Percentiles rank a stretch among this genome's conserved stretches.
These are phyloP conservation scores for Chionoecetes opilio DNA, from an alignment of 1,140 invertebrate genomes.

Conservation along the genomic window DNA sequence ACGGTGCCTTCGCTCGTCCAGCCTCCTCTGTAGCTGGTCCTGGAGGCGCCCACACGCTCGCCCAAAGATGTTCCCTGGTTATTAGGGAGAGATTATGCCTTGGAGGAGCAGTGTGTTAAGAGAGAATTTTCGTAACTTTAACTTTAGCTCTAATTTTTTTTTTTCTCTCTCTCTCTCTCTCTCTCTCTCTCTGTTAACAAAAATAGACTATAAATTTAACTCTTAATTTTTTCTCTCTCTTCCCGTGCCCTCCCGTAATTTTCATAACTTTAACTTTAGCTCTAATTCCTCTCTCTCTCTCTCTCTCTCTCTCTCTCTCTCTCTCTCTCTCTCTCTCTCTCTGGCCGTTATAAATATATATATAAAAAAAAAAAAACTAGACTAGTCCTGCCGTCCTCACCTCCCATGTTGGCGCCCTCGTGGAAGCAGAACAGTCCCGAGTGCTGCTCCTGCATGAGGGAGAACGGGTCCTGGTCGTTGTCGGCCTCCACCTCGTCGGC, in stretches of 20 bases:
- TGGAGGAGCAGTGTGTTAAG: neutral
- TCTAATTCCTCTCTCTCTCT: neutral
- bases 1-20: constrained; percentile 70
- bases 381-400: constrained; percentile 37
- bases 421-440: constrained; percentile 70
- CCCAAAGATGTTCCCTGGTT: constrained; percentile 76
- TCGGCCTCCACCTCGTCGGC: constrained; percentile 89
- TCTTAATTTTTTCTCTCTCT: too few species aligned
- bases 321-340: neutral
- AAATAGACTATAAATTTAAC: too few species aligned
- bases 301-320: neutral
- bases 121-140: too few species aligned
- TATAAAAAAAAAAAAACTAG: too few species aligned
- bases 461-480: constrained; percentile 82
- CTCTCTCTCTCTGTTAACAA: too few species aligned
- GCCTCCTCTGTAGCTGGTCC: constrained; percentile 80
- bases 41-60: constrained; percentile 79
- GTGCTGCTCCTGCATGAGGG: constrained; percentile 75
- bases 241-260: neutral
- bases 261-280: neutral
- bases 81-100: neutral
- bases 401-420: constrained; percentile 71
- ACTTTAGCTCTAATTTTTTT: too few species aligned
- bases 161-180: neutral
- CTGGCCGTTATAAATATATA: too few species aligned